These are phyloP conservation scores for Phrynocephalus guinanensis DNA, from an alignment of 2,797 vertebrate species.

Conservation along the genomic window DNA sequence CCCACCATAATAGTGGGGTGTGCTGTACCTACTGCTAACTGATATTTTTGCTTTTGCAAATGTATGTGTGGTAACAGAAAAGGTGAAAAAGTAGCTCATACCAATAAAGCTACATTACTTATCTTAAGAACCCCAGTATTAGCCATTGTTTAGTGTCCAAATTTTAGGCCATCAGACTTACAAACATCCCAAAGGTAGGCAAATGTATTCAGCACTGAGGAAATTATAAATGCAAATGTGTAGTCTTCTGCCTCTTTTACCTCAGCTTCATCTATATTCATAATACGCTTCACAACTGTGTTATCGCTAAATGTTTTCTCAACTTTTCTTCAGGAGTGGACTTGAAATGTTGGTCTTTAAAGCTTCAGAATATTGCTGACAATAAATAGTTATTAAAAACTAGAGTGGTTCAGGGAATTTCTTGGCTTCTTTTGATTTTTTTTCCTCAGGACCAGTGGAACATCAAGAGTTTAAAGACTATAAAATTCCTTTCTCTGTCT, in stretches of 20 bases:
- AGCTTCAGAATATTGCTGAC: constrained; percentile 58
- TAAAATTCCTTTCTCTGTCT: constrained; percentile 74
- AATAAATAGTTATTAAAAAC: constrained; percentile 71
- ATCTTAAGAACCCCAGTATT: constrained; percentile 16
- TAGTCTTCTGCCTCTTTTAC: constrained; percentile 47
- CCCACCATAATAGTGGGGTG: neutral
- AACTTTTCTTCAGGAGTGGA: constrained; percentile 42
- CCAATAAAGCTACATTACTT: constrained; percentile 34
- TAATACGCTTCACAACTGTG: constrained; percentile 39
- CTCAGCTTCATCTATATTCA: constrained; percentile 43
- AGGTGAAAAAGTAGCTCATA: constrained; percentile 28
- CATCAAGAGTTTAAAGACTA: constrained; percentile 67
- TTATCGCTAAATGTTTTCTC: neutral
- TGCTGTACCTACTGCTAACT: constrained; percentile 41
- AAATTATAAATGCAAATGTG: constrained; percentile 49
- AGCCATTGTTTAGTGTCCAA: constrained; percentile 12
- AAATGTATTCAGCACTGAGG: constrained; percentile 55
- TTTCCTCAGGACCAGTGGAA: constrained; percentile 65
- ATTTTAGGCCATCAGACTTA: neutral
- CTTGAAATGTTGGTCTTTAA: constrained; percentile 61
- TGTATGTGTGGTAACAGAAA: constrained; percentile 45
- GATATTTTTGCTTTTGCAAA: constrained; percentile 44
- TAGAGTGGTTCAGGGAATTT: constrained; percentile 69
- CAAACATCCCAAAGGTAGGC: constrained; percentile 29
- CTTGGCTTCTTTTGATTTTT: constrained; percentile 62